Percentiles rank a stretch among this genome's conserved stretches.
These are phyloP conservation scores for Peucedramus taeniatus DNA, from an alignment of 2,113 vertebrate species.

Conservation along the genomic window DNA sequence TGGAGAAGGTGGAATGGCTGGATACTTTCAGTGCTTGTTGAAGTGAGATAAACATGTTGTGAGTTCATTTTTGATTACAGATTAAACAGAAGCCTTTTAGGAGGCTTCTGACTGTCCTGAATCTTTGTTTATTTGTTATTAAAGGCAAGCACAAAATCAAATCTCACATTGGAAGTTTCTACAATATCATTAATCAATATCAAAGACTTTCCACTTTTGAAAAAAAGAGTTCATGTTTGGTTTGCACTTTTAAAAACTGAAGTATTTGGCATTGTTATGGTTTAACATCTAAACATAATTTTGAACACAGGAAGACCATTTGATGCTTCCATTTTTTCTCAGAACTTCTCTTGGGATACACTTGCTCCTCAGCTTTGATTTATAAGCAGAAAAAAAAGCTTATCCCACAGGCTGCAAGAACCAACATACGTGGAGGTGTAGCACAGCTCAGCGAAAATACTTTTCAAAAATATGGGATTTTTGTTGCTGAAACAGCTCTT, in stretches of 20 bases:
- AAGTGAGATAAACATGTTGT: neutral
- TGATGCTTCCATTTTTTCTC: neutral
- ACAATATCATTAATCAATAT: neutral
- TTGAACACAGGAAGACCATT: neutral
- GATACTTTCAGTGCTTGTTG: neutral
- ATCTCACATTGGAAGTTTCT: neutral
- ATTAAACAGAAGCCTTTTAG: neutral
- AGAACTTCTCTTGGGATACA: neutral
- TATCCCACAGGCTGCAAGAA: neutral
- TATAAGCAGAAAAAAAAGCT: neutral
- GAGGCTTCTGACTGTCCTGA: neutral
- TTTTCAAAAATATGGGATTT: neutral
- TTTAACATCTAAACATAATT: neutral
- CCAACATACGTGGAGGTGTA: rapidly evolving
- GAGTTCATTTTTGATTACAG: neutral
- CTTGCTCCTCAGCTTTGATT: neutral
- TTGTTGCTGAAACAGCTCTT: neutral
- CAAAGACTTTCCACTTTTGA: neutral
- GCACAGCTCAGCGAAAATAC: neutral
- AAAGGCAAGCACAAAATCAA: neutral
- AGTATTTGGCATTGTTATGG: neutral
- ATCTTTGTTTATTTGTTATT: neutral
- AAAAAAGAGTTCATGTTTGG: neutral
- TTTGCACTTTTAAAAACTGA: neutral
- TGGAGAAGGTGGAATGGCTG: neutral